A percentile compares a stretch with the other conserved stretches of the same genome.
Evolutionary conservation across 2,113 vertebrate species (phyloP).

Genomic region (Eublepharis macularius): DNA sequence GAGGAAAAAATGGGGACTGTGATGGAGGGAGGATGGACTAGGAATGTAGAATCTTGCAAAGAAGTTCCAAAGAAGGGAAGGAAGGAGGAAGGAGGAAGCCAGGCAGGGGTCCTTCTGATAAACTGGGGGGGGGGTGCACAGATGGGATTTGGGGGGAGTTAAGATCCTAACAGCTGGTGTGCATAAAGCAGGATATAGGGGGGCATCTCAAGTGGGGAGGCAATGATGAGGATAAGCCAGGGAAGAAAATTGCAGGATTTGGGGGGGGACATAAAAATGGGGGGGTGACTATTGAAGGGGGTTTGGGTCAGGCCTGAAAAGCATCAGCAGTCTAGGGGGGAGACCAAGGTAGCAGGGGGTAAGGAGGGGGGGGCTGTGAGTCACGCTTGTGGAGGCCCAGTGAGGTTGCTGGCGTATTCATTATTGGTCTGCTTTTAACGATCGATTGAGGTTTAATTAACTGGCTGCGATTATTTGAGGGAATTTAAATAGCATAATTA

Average conservation of each 20-base stretch:
- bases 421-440: slow-evolving; percentile 31
- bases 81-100: too few species aligned
- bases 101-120: background rate
- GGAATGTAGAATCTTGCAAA: background rate
- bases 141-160: background rate
- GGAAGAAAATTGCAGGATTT: background rate
- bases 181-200: too few species aligned
- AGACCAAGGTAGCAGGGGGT: background rate
- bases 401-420: slow-evolving; percentile 9
- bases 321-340: background rate
- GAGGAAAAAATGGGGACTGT: too few species aligned
- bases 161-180: too few species aligned
- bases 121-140: background rate
- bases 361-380: background rate
- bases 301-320: background rate
- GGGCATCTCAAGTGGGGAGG: background rate
- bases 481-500: slow-evolving; percentile 38
- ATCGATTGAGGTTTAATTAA: slow-evolving; percentile 40
- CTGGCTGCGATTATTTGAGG: slow-evolving; percentile 34
- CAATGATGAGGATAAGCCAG: background rate
- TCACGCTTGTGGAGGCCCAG: background rate
- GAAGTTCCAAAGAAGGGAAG: too few species aligned
- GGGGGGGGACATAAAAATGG: background rate
- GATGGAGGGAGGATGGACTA: background rate
- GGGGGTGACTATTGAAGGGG: background rate